These are phyloP conservation scores for Okapia johnstoni DNA, from an alignment of 2,113 vertebrate species.

Conservation along the genomic window DNA sequence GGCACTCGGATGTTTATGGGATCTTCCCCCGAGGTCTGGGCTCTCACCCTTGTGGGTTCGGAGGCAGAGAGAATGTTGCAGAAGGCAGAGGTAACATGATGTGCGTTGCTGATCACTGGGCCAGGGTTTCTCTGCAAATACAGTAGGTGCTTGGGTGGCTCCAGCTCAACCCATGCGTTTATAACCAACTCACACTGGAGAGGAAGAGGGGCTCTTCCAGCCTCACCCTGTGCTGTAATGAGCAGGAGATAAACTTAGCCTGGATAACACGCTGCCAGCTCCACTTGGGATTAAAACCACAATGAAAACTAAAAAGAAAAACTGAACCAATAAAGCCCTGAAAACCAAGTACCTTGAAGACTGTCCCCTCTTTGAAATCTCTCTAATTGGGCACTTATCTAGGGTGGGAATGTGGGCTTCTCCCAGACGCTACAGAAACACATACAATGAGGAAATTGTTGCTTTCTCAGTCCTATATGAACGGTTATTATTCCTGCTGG, in stretches of 20 bases:
- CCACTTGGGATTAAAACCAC: slow-evolving; percentile 42
- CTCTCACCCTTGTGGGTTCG: rapidly evolving
- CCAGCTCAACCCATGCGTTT: neutral
- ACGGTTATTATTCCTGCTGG: slow-evolving; percentile 49
- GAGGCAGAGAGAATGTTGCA: neutral
- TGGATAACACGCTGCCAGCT: neutral
- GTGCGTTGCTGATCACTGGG: neutral
- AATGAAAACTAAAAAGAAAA: neutral
- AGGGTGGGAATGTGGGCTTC: neutral
- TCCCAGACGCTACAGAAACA: slow-evolving; percentile 26
- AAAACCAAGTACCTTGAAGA: slow-evolving; percentile 50
- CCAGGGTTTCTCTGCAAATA: neutral
- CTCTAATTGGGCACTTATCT: slow-evolving; percentile 70
- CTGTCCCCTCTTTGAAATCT: slow-evolving; percentile 48
- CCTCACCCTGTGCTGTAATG: neutral
- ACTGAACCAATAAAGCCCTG: neutral
- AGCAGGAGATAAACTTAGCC: slow-evolving; percentile 23
- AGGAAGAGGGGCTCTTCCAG: neutral
- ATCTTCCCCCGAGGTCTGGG: neutral
- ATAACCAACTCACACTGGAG: neutral
- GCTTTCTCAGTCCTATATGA: slow-evolving; percentile 37
- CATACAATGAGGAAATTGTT: slow-evolving; percentile 52
- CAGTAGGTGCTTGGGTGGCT: neutral
- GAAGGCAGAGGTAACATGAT: neutral
- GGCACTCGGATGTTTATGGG: neutral